These are phyloP conservation scores for Himalopsyche tibetana DNA, from an alignment of 2,888 invertebrate species.

Conservation along the genomic window DNA sequence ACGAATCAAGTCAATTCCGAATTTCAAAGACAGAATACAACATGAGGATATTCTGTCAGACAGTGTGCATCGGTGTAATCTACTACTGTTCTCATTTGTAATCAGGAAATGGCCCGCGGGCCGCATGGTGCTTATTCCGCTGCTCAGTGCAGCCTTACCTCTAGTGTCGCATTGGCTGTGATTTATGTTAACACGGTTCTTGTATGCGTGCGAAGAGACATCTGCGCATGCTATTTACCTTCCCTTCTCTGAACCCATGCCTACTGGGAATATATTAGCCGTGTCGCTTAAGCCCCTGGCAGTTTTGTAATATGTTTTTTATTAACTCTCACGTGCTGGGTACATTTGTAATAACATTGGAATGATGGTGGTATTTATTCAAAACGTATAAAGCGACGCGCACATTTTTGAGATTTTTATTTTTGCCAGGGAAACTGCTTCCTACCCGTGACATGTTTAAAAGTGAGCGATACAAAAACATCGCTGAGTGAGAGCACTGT, in stretches of 20 bases:
- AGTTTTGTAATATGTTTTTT: conserved; percentile 44
- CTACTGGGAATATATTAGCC: conserved; percentile 43
- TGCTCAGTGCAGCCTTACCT: neutral
- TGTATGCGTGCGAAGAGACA: conserved; percentile 48
- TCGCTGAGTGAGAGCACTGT: neutral
- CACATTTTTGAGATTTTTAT: conserved; percentile 16
- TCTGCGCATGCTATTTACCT: conserved; percentile 30
- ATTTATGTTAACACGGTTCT: conserved; percentile 58
- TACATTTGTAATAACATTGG: conserved; percentile 43
- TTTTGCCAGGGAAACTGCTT: neutral
- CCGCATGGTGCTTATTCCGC: neutral
- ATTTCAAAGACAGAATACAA: too few species aligned
- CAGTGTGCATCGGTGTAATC: neutral
- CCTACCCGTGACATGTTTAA: neutral
- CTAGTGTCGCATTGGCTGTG: conserved; percentile 45
- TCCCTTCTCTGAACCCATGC: conserved; percentile 33
- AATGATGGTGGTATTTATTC: conserved; percentile 45
- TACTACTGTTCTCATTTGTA: neutral
- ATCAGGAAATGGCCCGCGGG: neutral
- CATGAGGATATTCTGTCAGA: neutral
- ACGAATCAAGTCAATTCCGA: too few species aligned
- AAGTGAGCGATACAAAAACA: neutral
- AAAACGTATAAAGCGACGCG: conserved; percentile 19
- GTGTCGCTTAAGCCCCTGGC: conserved; percentile 37
- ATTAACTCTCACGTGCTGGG: conserved; percentile 44